Evolutionary conservation across 2,888 invertebrate genomes (phyloP).

Genomic region (Ormyrus labotus): DNA sequence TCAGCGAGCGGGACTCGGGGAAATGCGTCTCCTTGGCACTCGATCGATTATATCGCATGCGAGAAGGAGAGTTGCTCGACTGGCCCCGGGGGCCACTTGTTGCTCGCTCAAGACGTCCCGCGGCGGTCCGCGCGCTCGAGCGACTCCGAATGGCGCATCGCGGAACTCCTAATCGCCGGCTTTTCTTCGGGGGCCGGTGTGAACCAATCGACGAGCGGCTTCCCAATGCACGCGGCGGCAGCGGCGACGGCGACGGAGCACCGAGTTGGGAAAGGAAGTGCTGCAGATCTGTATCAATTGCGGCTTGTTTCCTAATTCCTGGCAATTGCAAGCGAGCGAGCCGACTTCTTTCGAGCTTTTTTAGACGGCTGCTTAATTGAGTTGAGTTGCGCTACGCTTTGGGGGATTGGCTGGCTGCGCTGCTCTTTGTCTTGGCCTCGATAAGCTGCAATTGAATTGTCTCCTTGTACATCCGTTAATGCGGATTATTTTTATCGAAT

Average conservation of each 20-base stretch:
- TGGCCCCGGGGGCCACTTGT: constrained; percentile 72
- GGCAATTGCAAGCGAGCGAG: constrained; percentile 22
- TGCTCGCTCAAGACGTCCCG: constrained; percentile 70
- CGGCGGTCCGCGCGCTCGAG: constrained; percentile 67
- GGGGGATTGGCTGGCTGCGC: background rate
- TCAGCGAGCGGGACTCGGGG: no score
- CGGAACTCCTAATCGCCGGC: constrained; percentile 67
- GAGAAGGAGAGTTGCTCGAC: constrained; percentile 39
- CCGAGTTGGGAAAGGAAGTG: background rate
- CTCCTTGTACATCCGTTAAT: background rate
- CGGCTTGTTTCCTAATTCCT: constrained; percentile 34
- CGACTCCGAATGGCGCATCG: constrained; percentile 68
- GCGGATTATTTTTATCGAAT: no score
- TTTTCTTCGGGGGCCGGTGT: constrained; percentile 65
- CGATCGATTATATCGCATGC: constrained; percentile 19
- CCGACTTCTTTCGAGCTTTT: constrained; percentile 6
- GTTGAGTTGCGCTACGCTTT: constrained; percentile 6
- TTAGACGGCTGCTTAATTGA: constrained; percentile 38
- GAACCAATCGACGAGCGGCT: constrained; percentile 59
- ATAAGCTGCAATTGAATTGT: constrained; percentile 21
- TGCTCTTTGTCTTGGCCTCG: background rate
- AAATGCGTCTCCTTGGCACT: background rate
- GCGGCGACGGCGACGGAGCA: background rate
- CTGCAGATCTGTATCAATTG: constrained; percentile 34
- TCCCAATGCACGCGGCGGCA: constrained; percentile 57